Conservation (phyloP, 1,140 invertebrate species). For the Drosophila malerkotliana region DNA sequence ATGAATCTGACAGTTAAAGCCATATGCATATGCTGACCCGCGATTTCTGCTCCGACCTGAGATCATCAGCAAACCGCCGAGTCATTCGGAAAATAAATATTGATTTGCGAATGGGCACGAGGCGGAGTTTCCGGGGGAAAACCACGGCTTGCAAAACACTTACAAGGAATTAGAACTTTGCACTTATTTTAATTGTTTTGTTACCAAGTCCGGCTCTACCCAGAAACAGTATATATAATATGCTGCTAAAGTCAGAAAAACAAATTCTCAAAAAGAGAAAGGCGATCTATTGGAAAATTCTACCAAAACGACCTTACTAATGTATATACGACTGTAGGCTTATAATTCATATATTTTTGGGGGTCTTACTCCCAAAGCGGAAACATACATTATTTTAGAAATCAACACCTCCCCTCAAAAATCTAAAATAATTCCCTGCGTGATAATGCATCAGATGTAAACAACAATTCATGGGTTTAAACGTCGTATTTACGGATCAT, state of each 20-base stretch:
- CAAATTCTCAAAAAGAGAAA: constrained; percentile 12
- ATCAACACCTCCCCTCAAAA: not conserved
- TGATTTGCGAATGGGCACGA: constrained; percentile 15
- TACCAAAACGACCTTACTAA: not conserved
- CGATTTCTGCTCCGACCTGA: constrained; percentile 20
- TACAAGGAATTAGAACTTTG: constrained; percentile 44
- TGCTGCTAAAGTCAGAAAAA: not conserved
- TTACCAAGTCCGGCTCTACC: not conserved
- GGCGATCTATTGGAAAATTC: not conserved
- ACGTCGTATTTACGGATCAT: constrained; percentile 13
- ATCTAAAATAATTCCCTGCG: constrained; percentile 6
- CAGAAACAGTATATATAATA: constrained; percentile 4
- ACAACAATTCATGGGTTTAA: constrained; percentile 8
- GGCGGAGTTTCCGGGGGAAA: constrained; percentile 42
- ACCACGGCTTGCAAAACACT: constrained; percentile 27
- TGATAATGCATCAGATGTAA: constrained; percentile 9
- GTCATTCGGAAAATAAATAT: constrained; percentile 42
- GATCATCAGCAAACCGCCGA: constrained; percentile 40
- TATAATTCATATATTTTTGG: not conserved
- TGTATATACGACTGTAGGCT: not conserved
- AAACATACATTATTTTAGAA: not conserved
- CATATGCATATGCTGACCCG: constrained; percentile 23
- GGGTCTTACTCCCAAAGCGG: not conserved
- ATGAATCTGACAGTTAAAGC: constrained; percentile 5
- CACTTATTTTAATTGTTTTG: constrained; percentile 3